Evolutionary conservation across 2,113 vertebrate species (phyloP).

Genomic region (Triplophysa tibetana): DNA sequence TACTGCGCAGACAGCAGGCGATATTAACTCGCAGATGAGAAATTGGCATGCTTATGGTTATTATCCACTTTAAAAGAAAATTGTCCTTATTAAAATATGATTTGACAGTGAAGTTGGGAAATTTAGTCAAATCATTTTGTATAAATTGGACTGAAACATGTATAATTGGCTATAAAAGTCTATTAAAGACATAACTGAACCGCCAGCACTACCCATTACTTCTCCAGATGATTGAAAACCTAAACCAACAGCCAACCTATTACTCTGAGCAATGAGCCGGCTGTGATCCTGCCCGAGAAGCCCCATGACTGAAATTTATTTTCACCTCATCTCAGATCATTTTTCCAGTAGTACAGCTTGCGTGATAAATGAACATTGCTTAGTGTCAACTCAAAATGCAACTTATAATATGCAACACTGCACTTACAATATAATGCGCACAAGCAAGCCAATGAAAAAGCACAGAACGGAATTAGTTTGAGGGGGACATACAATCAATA

Average conservation of each 20-base stretch:
- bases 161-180: slow-evolving; percentile 33
- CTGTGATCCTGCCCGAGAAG: slow-evolving; percentile 30
- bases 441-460: neutral
- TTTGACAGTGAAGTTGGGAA: slow-evolving; percentile 38
- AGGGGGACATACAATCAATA: neutral
- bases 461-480: neutral
- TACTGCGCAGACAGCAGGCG: slow-evolving; percentile 2
- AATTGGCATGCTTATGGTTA: slow-evolving; percentile 31
- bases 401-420: neutral
- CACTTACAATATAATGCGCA: neutral
- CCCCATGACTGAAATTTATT: slow-evolving; percentile 38
- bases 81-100: slow-evolving; percentile 21
- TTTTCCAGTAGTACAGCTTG: slow-evolving; percentile 15
- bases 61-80: slow-evolving; percentile 22
- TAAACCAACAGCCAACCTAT: slow-evolving; percentile 38
- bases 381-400: neutral
- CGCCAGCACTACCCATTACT: slow-evolving; percentile 42
- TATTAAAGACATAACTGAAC: slow-evolving; percentile 38
- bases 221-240: slow-evolving; percentile 36
- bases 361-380: neutral
- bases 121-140: slow-evolving; percentile 26
- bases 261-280: slow-evolving; percentile 29
- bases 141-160: slow-evolving; percentile 28
- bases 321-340: slow-evolving; percentile 27
- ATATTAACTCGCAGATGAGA: slow-evolving; percentile 33